Evolutionary conservation across 1,140 invertebrate genomes (phyloP).

Genomic region (Bombus balteatus): DNA sequence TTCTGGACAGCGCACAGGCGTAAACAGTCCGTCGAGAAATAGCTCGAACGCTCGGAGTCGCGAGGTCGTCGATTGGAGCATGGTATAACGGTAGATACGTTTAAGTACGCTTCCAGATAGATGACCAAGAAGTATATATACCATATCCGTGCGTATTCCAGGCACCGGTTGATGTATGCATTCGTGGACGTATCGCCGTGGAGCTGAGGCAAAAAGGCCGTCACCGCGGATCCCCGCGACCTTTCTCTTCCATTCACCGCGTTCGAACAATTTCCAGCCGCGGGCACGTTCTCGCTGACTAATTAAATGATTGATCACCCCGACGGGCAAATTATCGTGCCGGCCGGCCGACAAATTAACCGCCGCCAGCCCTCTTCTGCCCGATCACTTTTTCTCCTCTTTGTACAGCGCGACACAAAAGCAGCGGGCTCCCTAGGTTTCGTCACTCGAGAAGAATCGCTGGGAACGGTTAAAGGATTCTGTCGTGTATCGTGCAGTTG

Average conservation of each 20-base stretch:
- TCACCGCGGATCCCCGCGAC: slow-evolving; percentile 6
- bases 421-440: not conserved
- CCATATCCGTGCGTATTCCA: slow-evolving; percentile 47
- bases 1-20: not conserved
- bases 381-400: not conserved
- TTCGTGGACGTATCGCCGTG: slow-evolving; percentile 3
- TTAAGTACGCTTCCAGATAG: slow-evolving; percentile 37
- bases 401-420: not conserved
- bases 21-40: slow-evolving; percentile 44
- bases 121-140: slow-evolving; percentile 7
- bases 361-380: not conserved
- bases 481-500: not conserved
- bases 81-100: slow-evolving; percentile 56
- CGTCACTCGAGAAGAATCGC: not conserved
- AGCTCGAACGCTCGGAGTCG: slow-evolving; percentile 30
- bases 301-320: slow-evolving; percentile 61
- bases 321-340: slow-evolving; percentile 39
- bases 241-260: slow-evolving; percentile 48
- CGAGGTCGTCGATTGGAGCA: slow-evolving; percentile 41
- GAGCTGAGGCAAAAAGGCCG: slow-evolving; percentile 31
- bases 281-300: slow-evolving; percentile 41
- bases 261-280: slow-evolving; percentile 27
- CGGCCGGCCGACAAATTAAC: slow-evolving; percentile 36
- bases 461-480: not conserved
- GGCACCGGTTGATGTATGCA: slow-evolving; percentile 10